Evolutionary conservation across 2,888 invertebrate genomes (phyloP).

Genomic region (Melikaiella ostensackeni): DNA sequence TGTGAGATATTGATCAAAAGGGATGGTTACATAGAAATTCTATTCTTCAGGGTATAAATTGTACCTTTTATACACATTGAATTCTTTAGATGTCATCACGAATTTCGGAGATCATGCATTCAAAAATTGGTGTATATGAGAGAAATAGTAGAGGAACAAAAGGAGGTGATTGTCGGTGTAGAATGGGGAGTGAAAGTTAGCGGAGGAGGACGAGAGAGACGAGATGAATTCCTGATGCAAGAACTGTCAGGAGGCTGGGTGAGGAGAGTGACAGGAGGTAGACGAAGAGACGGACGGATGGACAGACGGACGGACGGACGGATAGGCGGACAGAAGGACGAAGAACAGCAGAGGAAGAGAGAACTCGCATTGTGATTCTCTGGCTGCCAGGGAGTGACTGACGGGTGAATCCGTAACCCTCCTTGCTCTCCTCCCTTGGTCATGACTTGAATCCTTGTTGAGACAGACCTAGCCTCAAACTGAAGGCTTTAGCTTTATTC

Average conservation of each 20-base stretch:
- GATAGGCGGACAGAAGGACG: conserved; percentile 66
- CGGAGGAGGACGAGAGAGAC: conserved; percentile 55
- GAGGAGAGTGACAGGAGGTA: conserved; percentile 71
- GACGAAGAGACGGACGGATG: conserved; percentile 73
- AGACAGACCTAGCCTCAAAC: conserved; percentile 34
- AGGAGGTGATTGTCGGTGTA: conserved; percentile 54
- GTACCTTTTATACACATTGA: background rate
- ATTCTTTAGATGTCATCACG: conserved; percentile 28
- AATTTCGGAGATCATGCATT: conserved; percentile 39
- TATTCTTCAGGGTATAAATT: background rate
- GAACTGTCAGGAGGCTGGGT: conserved; percentile 68
- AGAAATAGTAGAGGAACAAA: conserved; percentile 59
- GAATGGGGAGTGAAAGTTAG: conserved; percentile 59
- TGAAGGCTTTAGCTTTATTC: conserved; percentile 16
- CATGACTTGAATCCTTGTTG: conserved; percentile 52
- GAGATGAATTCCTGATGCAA: conserved; percentile 69
- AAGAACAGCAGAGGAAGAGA: conserved; percentile 56
- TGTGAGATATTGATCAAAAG: conserved; percentile 18
- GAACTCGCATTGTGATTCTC: conserved; percentile 58
- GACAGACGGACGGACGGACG: conserved; percentile 68
- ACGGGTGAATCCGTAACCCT: conserved; percentile 73
- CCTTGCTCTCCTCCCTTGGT: conserved; percentile 47
- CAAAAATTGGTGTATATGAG: conserved; percentile 47
- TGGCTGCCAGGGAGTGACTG: conserved; percentile 72
- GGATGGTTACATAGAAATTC: background rate